These are phyloP conservation scores for Sinopyrophorus schimmeli DNA, from an alignment of 2,888 invertebrate genomes.

Conservation along the genomic window DNA sequence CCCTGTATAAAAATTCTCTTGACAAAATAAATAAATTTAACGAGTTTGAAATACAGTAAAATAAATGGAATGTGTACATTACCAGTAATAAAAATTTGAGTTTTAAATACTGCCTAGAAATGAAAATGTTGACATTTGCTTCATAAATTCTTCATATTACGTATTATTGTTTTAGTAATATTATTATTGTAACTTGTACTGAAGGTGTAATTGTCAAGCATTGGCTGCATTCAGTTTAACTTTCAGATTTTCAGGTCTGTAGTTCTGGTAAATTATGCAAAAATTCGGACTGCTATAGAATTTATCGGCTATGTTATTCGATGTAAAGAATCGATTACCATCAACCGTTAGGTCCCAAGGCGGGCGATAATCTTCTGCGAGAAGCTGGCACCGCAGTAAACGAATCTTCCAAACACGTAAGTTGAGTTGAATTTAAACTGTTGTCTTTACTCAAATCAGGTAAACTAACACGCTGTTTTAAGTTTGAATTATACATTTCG, in stretches of 20 bases:
- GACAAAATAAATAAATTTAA: too few relatives aligned
- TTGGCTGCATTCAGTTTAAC: conserved; percentile 23
- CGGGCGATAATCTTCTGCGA: conserved; percentile 44
- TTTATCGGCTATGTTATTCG: conserved; percentile 26
- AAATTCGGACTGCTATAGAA: conserved; percentile 21
- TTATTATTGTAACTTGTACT: conserved; percentile 30
- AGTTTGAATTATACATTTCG: conserved; percentile 18
- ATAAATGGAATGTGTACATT: conserved; percentile 13
- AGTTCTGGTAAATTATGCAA: conserved; percentile 22
- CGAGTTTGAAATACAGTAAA: too few relatives aligned
- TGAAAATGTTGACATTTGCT: conserved; percentile 1
- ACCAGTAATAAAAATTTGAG: conserved; percentile 7
- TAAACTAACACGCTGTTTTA: conserved; percentile 6
- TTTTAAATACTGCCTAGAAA: conserved; percentile 10
- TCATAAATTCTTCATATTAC: conserved; percentile 11
- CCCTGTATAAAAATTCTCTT: too few relatives aligned
- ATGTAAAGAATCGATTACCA: conserved; percentile 16
- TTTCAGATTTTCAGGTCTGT: conserved; percentile 30
- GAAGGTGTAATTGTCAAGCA: conserved; percentile 29
- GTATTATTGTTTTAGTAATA: conserved; percentile 23
- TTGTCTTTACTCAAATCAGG: conserved; percentile 33
- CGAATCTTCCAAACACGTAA: conserved; percentile 46
- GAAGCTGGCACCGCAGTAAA: conserved; percentile 34
- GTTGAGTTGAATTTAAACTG: conserved; percentile 45
- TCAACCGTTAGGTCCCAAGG: conserved; percentile 53